Evolutionary conservation across 1,140 invertebrate species (phyloP), one percentile per base, ranked within the genome.

Genomic region (Drosophila carrolli): DNA sequence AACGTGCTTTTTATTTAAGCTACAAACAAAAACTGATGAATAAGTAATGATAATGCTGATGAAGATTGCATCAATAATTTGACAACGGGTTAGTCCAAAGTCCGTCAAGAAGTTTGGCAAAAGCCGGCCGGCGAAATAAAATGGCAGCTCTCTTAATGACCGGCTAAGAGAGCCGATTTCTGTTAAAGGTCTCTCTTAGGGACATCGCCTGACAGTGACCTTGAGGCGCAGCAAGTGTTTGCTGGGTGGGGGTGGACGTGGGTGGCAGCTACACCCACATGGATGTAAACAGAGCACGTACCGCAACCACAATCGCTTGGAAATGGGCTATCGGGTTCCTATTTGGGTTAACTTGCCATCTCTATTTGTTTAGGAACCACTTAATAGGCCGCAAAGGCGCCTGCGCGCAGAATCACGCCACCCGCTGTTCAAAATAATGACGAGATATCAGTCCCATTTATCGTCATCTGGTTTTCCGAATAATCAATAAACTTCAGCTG

Each of bases 31-130:
- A 66, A 47, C 73, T 75, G 56, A 80, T 79, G 56, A 71, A 63
- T 65, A 81, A 81, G 65, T 60, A 60, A 60, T 60, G 59, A 81
- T 65, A 44, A 50, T 51, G 61, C 75, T 61, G 59, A 48, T 46
- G 65, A 68, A 62, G 63, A 46, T 47, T 62, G 57, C 60, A 78
- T 78, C 63, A 44, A 70, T 70, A 61, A 82, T 75, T 88, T 66
- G 74, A 48, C 63, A 71, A 60, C 83, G 60, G 71, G 76, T 38
- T 55, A 27, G 56, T 59, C 14, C 65, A 70, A 71, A 72, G 77
- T 79, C 65, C 65, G 47, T 6, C 51, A 23, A 16, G n/a, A 46
- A 54, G 48, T 59, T 81, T 60, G 70, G 38, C 71, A 59, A 54
- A 38, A 16, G 40, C 81, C 81, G 81, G 76, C 81, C 70, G 68